Conservation (phyloP, 1,140 invertebrate genomes). For the Stegodyphus dumicola region DNA sequence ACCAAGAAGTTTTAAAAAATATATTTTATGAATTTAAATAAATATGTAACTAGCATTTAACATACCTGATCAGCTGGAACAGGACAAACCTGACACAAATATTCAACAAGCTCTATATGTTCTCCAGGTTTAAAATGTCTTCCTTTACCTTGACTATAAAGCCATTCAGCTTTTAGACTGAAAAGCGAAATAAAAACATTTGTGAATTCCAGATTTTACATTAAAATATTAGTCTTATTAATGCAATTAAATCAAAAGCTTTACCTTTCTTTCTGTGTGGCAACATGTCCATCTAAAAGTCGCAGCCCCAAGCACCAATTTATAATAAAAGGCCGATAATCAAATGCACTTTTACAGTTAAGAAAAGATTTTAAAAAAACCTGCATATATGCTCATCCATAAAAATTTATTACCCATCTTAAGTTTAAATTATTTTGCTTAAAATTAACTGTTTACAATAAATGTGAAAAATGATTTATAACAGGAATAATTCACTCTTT, state of each 20-base stretch:
- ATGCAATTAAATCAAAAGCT: slow-evolving; percentile 25
- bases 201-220: not conserved
- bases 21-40: not conserved
- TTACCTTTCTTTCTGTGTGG: slow-evolving; percentile 90
- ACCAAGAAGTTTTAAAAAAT: not conserved
- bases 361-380: slow-evolving; percentile 60
- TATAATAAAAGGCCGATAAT: slow-evolving; percentile 90
- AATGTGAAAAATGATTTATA: too few relatives aligned
- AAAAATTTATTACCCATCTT: not conserved
- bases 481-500: too few relatives aligned
- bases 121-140: slow-evolving; percentile 87
- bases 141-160: slow-evolving; percentile 91
- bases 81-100: slow-evolving; percentile 82
- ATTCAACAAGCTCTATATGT: slow-evolving; percentile 83
- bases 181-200: slow-evolving; percentile 63
- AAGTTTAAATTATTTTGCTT: not conserved
- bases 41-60: not conserved
- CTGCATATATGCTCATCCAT: too few relatives aligned
- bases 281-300: slow-evolving; percentile 87
- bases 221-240: not conserved
- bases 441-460: not conserved
- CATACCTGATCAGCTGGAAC: slow-evolving; percentile 70
- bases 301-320: slow-evolving; percentile 92
- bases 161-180: slow-evolving; percentile 93
- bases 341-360: slow-evolving; percentile 78